These are phyloP conservation scores for Cololabis saira DNA, from an alignment of 2,113 vertebrate genomes.

Conservation along the genomic window DNA sequence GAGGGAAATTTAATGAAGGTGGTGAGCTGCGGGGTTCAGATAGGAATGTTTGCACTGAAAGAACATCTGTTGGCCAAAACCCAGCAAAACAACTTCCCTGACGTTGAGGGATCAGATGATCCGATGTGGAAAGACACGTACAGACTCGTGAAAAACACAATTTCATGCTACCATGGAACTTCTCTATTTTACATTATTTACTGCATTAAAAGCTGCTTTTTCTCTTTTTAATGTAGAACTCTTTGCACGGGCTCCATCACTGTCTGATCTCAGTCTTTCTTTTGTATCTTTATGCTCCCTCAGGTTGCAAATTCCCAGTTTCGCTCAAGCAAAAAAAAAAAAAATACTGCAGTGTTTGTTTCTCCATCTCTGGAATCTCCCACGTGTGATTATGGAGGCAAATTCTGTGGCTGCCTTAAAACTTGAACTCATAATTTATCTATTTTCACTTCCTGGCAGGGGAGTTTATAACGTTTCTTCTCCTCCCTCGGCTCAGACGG, in stretches of 20 bases:
- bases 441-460: constrained; percentile 51
- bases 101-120: not conserved
- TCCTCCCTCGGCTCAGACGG: constrained; percentile 34
- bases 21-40: not conserved
- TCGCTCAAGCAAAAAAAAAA: constrained; percentile 15
- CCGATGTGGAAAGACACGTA: not conserved
- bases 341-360: constrained; percentile 24
- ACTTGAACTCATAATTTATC: constrained; percentile 57
- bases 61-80: constrained; percentile 12
- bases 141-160: too few relatives aligned
- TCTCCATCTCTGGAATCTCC: constrained; percentile 41
- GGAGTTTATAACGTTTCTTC: constrained; percentile 40
- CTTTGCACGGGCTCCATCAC: constrained; percentile 16
- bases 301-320: constrained; percentile 23
- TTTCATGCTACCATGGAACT: too few relatives aligned
- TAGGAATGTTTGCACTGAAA: not conserved
- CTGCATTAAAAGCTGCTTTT: constrained; percentile 21
- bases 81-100: too few relatives aligned
- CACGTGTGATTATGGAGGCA: constrained; percentile 54
- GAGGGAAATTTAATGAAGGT: constrained; percentile 6
- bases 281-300: constrained; percentile 18
- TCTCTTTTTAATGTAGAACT: not conserved
- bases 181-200: too few relatives aligned
- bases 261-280: constrained; percentile 31
- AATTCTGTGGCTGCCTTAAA: constrained; percentile 54